Evolutionary conservation across 2,797 vertebrate genomes (phyloP).

Genomic region (Molothrus aeneus): DNA sequence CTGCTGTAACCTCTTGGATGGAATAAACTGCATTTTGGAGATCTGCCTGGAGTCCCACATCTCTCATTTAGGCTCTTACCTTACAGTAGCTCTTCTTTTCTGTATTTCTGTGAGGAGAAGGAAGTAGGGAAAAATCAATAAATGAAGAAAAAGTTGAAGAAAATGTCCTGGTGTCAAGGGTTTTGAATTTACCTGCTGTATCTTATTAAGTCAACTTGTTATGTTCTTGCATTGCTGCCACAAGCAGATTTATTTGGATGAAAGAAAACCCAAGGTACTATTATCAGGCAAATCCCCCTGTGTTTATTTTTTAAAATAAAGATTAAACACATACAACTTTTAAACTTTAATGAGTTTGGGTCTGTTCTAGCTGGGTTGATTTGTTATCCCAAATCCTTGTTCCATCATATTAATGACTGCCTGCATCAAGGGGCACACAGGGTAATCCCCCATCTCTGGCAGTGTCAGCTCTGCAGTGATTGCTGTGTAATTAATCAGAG

Average conservation of each 20-base stretch:
- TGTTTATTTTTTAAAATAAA: slow-evolving; percentile 44
- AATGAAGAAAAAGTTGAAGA: neutral
- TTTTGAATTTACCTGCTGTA: neutral
- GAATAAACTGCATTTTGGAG: no score
- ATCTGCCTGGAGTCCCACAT: no score
- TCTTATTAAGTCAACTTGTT: neutral
- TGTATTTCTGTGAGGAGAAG: neutral
- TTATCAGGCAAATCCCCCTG: neutral
- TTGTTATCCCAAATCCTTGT: slow-evolving; percentile 65
- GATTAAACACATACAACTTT: slow-evolving; percentile 29
- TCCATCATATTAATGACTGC: slow-evolving; percentile 60
- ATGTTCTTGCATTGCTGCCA: neutral
- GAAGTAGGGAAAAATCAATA: neutral
- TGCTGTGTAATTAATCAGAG: slow-evolving; percentile 60
- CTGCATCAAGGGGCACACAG: slow-evolving; percentile 28
- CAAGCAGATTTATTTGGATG: neutral
- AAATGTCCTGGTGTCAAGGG: neutral
- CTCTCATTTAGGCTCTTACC: no score
- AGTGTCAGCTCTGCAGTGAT: slow-evolving; percentile 39
- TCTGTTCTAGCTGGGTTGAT: slow-evolving; percentile 38
- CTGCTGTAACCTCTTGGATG: no score
- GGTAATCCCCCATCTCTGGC: slow-evolving; percentile 51
- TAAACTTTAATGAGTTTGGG: slow-evolving; percentile 60
- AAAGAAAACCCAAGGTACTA: neutral
- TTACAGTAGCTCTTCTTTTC: neutral